A percentile compares a stretch with the other conserved stretches of the same genome.
Evolutionary conservation across 2,888 invertebrate species (phyloP).

Genomic region (Pandemis heparana): DNA sequence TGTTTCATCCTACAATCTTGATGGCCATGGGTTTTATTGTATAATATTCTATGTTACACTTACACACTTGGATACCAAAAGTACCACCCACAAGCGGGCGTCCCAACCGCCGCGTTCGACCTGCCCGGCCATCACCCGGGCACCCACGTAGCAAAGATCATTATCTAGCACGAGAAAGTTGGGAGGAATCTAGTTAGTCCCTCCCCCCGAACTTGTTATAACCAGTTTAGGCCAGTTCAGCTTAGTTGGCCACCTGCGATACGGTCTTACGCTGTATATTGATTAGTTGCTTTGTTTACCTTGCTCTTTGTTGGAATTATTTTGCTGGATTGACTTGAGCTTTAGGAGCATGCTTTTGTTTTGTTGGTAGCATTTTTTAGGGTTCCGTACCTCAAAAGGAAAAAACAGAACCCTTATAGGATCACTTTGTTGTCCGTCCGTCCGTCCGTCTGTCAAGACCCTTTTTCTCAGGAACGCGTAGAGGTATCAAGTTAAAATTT

Average conservation of each 20-base stretch:
- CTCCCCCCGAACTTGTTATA: constrained; percentile 77
- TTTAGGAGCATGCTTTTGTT: not conserved
- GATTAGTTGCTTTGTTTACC: constrained; percentile 39
- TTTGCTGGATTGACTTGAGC: constrained; percentile 1
- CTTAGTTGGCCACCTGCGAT: constrained; percentile 80
- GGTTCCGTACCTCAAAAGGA: no score
- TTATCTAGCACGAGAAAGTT: constrained; percentile 83
- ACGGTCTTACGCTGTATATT: constrained; percentile 53
- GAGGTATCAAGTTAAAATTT: no score
- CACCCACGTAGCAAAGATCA: constrained; percentile 83
- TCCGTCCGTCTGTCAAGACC: no score
- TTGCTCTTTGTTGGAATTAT: constrained; percentile 18
- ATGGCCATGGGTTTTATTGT: no score
- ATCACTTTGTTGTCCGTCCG: no score
- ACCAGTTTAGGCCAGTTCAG: constrained; percentile 81
- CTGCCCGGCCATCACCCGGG: constrained; percentile 54
- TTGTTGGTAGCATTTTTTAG: not conserved
- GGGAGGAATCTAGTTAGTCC: constrained; percentile 81
- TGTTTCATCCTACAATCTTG: no score
- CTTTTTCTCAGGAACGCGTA: no score
- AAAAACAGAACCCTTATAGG: no score
- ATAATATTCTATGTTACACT: not conserved
- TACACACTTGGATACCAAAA: no score
- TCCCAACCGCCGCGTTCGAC: constrained; percentile 53
- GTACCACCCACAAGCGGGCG: constrained; percentile 46